Evolutionary conservation across 2,797 vertebrate species (phyloP).

Genomic region (Phrynocephalus guinanensis): DNA sequence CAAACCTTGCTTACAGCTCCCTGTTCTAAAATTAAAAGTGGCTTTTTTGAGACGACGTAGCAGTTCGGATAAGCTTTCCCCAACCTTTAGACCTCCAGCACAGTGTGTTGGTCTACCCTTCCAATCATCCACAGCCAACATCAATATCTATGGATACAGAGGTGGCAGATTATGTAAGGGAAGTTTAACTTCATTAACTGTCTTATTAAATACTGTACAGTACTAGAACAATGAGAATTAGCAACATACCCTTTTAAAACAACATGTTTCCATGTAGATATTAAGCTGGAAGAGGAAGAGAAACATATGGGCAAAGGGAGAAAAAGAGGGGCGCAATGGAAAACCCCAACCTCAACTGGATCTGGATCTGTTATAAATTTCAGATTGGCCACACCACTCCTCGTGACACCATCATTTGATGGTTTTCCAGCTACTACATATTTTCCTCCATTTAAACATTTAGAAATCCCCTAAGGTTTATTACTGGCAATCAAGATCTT

Average conservation of each 20-base stretch:
- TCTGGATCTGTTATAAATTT: too few relatives aligned
- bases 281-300: background rate
- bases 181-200: background rate
- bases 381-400: too few relatives aligned
- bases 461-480: too few relatives aligned
- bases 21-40: constrained; percentile 5
- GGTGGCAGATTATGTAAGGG: background rate
- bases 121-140: background rate
- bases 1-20: constrained; percentile 28
- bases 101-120: background rate
- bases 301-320: background rate
- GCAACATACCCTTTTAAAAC: background rate
- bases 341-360: too few relatives aligned
- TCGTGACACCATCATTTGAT: too few relatives aligned
- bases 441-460: too few relatives aligned
- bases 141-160: background rate
- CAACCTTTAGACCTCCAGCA: background rate
- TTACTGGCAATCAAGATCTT: too few relatives aligned
- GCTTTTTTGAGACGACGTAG: constrained; percentile 15
- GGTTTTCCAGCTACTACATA: too few relatives aligned
- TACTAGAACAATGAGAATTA: too few relatives aligned
- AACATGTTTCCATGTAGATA: background rate
- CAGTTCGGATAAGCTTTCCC: background rate
- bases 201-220: too few relatives aligned
- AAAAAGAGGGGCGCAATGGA: background rate